Conservation (phyloP, 1,140 invertebrate genomes). For the Lordiphosa clarofinis region DNA sequence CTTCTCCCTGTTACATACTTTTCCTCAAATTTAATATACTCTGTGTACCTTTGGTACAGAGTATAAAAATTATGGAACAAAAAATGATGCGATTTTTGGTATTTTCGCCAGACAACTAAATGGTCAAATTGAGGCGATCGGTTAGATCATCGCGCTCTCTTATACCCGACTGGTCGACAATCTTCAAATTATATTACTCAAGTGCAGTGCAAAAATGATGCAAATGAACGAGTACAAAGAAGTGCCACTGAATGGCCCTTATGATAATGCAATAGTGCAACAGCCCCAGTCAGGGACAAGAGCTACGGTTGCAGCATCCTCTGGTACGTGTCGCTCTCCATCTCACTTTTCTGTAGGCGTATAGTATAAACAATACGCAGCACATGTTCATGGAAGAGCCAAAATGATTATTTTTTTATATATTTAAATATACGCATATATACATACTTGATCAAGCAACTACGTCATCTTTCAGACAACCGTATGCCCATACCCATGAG, state of each 20-base stretch:
- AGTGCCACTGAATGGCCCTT: slow-evolving; percentile 48
- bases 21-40: too few relatives aligned
- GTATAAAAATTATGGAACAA: too few relatives aligned
- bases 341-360: slow-evolving; percentile 15
- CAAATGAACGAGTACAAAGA: slow-evolving; percentile 63
- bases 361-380: too few relatives aligned
- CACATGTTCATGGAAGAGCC: background rate
- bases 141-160: too few relatives aligned
- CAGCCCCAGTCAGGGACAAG: slow-evolving; percentile 23
- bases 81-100: too few relatives aligned
- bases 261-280: slow-evolving; percentile 28
- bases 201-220: slow-evolving; percentile 33
- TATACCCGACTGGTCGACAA: too few relatives aligned
- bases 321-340: slow-evolving; percentile 17
- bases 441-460: background rate
- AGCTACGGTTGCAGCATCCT: background rate
- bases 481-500: slow-evolving; percentile 80
- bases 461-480: slow-evolving; percentile 26
- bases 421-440: background rate
- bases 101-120: too few relatives aligned
- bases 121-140: too few relatives aligned
- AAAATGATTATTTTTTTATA: background rate
- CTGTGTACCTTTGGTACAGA: too few relatives aligned
- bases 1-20: too few relatives aligned
- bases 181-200: too few relatives aligned